Base-by-base conservation (phyloP, 2,113 vertebrate species). In the Drymodes brunneopygia region DNA sequence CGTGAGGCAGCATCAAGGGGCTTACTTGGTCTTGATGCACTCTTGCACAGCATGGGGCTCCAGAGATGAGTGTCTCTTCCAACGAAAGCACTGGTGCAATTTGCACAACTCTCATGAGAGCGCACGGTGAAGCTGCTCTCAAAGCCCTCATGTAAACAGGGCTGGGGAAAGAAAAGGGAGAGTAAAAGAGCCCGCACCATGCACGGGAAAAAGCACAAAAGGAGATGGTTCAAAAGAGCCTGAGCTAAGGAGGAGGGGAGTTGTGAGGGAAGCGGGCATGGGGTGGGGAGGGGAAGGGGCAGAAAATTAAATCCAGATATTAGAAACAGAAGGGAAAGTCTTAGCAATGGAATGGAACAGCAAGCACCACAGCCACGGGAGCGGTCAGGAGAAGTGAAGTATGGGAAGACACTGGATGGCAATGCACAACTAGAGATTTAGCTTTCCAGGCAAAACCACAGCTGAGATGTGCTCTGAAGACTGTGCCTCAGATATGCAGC, bases 1-100 rank as follows among this genome's bases (percentile, higher is more conserved):
- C 98, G 24, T 98, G 98, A 97, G 96, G 94, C 97, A 97, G 98
- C 98, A 98, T 98, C 98, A 98, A 98, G 98, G 98, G 97, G 97
- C 96, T 98, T 98, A 98, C 98, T 97, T 97, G 98, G 98, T 98
- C 98, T 98, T 98, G 98, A 98, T 98, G 98, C 98, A 98, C 98
- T 98, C 95, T 84, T 97, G 97, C 98, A 96, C 98, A 98, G 98
- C 98, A 98, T 97, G 98, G 96, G 95, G 98, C 83, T 97, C 90
- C 97, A 90, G 60, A 96, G 97, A 98, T 98, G 97, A 98, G 98
- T 98, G 97, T 97, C 97, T 98, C 97, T 98, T 98, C 97, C 97
- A 97, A 98, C 90, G 91, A 96, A 98, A 98, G 97, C 97, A 97
- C 96, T 77, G 96, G 97, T 97, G 97, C 97, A 98, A 98, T 98